These are phyloP conservation scores for Pseudoatta argentina DNA, from an alignment of 1,140 invertebrate species.

Conservation along the genomic window DNA sequence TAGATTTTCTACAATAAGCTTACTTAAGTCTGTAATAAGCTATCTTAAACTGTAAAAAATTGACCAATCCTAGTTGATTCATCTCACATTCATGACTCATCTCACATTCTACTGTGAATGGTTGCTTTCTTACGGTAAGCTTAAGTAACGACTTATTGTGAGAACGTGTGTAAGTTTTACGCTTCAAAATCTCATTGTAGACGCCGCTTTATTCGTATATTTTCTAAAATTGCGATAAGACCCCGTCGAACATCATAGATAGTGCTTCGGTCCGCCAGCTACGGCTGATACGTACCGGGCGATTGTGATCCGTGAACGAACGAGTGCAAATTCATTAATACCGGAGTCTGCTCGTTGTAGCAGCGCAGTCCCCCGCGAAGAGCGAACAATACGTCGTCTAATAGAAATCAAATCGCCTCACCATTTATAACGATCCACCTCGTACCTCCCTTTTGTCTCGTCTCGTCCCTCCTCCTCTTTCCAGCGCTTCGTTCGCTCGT, in stretches of 20 bases:
- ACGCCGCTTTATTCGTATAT: neutral
- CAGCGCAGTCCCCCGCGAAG: conserved; percentile 67
- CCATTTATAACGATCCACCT: conserved; percentile 81
- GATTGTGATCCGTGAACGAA: conserved; percentile 23
- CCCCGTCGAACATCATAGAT: conserved; percentile 19
- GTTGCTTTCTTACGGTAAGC: too few relatives aligned
- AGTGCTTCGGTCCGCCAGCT: neutral
- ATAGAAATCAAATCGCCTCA: conserved; percentile 85
- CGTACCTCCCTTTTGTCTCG: conserved; percentile 70
- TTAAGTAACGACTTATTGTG: too few relatives aligned
- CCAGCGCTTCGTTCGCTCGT: conserved; percentile 48
- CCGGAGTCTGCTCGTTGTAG: conserved; percentile 30
- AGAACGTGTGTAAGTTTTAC: too few relatives aligned
- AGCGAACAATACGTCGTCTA: conserved; percentile 82
- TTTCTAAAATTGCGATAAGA: conserved; percentile 8
- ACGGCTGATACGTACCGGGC: neutral
- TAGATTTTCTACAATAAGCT: too few relatives aligned
- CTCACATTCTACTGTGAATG: too few relatives aligned
- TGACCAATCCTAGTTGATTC: too few relatives aligned
- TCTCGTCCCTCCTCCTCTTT: conserved; percentile 48
- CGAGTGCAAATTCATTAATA: conserved; percentile 72
- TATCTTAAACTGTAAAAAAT: too few relatives aligned
- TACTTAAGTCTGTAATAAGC: too few relatives aligned
- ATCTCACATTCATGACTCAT: too few relatives aligned
- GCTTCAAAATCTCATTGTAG: too few relatives aligned